Evolutionary conservation across 2,797 vertebrate species (phyloP), one percentile per base, ranked within the genome.

Genomic region (Ptychobarbus kaznakovi): DNA sequence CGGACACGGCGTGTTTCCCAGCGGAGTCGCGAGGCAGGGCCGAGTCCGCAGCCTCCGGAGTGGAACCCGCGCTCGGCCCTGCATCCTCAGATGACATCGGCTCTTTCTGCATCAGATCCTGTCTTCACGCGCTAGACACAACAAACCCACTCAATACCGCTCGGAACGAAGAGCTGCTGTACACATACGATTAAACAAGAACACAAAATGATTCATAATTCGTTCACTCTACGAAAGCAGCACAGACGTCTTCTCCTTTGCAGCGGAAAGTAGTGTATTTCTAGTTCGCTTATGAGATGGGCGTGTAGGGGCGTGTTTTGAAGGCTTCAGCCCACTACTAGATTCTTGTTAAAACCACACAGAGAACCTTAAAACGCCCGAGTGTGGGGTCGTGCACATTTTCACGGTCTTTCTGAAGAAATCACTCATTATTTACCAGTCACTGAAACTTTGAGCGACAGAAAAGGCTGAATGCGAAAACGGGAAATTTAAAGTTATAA

Each of bases 11-110:
- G 65, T 94, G 92, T 76, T 93, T 91, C 1, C 91, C 93, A 2
- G 92, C 89, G 22, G 90, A 70, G 15, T 87, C 91, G n/a, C 65
- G 58, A 42, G 86, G 53, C 15, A 58, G 86, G 90, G 92, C 92
- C 91, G 92, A 81, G 40, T 87, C 90, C 82, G 89, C 88, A 78
- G 86, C 84, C 74, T 81, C 86, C 66, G 85, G 15, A 85, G 69
- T 87, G 8, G 51, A 66, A 81, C 77, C 86, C 85, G 73, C 83
- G 35, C 80, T 86, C 83, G 88, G 86, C 80, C 90, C 91, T 82
- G 91, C 90, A 89, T 93, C 93, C 61, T 89, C 89, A 78, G 87
- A 40, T 88, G 90, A 86, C 95, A 95, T 95, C 89, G 87, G 88
- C 80, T 83, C 80, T 79, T 82, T 84, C 77, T 84, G 63, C 76